A percentile compares a stretch with the other conserved stretches of the same genome.
Conservation (phyloP, 2,113 vertebrate species). For the Periophthalmus modestus region DNA sequence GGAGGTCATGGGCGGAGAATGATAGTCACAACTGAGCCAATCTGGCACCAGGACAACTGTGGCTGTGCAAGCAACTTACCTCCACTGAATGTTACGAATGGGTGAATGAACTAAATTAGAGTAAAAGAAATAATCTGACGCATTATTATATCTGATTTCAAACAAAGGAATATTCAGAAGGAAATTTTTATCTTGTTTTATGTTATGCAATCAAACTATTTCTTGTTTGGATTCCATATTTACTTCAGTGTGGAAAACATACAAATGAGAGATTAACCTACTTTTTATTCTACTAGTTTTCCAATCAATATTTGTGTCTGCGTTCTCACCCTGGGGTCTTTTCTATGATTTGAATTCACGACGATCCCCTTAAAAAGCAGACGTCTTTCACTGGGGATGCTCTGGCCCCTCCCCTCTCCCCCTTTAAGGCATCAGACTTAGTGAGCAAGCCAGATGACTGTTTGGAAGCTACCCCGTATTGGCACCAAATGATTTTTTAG, state of each 20-base stretch:
- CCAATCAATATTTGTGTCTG: slow-evolving; percentile 39
- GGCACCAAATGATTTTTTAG: slow-evolving; percentile 62
- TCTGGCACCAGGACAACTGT: too few species aligned
- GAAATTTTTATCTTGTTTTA: too few species aligned
- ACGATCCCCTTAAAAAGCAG: slow-evolving; percentile 44
- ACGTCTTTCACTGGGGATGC: slow-evolving; percentile 36
- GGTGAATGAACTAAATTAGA: neutral
- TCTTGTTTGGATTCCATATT: neutral
- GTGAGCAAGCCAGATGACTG: slow-evolving; percentile 52
- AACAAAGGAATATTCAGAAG: too few species aligned
- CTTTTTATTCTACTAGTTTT: slow-evolving; percentile 12
- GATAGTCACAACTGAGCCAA: too few species aligned
- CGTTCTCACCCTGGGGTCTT: slow-evolving; percentile 24
- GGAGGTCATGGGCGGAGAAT: too few species aligned
- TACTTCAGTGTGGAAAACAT: neutral
- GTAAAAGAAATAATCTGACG: too few species aligned
- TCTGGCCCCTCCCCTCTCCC: neutral
- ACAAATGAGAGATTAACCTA: slow-evolving; percentile 23
- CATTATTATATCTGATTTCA: too few species aligned
- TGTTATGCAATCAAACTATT: neutral
- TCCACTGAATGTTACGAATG: neutral
- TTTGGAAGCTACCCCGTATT: slow-evolving; percentile 53
- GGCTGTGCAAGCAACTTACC: neutral
- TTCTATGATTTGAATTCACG: slow-evolving; percentile 32
- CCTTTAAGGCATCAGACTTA: slow-evolving; percentile 39